Evolutionary conservation across 2,888 invertebrate genomes (phyloP).

Genomic region (Bellardia bayeri): DNA sequence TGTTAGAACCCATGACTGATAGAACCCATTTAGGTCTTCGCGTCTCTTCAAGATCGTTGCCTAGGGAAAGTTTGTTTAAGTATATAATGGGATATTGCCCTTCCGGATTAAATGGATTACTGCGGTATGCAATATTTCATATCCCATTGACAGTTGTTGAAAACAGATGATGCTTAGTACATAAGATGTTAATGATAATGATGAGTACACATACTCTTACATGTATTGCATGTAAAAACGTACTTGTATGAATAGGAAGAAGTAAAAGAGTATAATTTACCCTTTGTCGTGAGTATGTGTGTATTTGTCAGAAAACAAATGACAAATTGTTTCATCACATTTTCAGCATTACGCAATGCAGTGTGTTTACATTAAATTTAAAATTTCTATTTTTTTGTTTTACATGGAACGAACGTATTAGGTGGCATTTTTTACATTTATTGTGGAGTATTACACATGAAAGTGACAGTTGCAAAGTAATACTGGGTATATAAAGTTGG

Average conservation of each 20-base stretch:
- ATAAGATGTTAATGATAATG: conserved; percentile 31
- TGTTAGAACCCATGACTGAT: too few relatives aligned
- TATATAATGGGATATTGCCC: too few relatives aligned
- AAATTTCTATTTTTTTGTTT: conserved; percentile 7
- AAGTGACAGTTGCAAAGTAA: conserved; percentile 66
- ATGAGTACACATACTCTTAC: not conserved
- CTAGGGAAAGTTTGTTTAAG: too few relatives aligned
- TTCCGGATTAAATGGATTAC: not conserved
- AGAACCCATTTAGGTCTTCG: too few relatives aligned
- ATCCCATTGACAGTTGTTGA: conserved; percentile 7
- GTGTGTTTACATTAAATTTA: conserved; percentile 11
- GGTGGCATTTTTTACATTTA: conserved; percentile 75
- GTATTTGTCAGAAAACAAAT: conserved; percentile 76
- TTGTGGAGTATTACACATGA: conserved; percentile 56
- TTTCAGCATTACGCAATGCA: conserved; percentile 48
- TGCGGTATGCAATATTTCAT: conserved; percentile 12
- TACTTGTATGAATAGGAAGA: conserved; percentile 5
- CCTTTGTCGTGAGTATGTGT: conserved; percentile 30
- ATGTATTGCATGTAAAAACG: conserved; percentile 1
- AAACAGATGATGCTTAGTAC: conserved; percentile 47
- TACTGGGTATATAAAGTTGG: not conserved
- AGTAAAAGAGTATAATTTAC: conserved; percentile 27
- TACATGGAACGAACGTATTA: conserved; percentile 67
- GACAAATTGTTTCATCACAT: conserved; percentile 81
- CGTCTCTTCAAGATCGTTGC: too few relatives aligned